A percentile compares a stretch with the other conserved stretches of the same genome.
These are phyloP conservation scores for Capitella teleta DNA, from an alignment of 1,140 invertebrate genomes.

Conservation along the genomic window DNA sequence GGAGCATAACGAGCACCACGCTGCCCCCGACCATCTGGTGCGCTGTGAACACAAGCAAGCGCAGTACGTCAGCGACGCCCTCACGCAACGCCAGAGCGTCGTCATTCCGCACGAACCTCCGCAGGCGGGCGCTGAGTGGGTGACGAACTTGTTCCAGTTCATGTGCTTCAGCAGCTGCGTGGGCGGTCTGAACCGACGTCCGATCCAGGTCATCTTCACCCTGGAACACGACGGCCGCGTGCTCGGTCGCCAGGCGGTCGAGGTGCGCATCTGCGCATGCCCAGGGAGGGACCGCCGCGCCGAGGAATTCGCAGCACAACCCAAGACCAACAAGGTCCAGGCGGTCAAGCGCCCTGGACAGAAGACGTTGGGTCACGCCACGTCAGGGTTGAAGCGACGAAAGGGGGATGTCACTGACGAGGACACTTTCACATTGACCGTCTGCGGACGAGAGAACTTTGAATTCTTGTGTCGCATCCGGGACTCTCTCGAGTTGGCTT, in stretches of 20 bases:
- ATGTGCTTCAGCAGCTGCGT: conserved; percentile 69
- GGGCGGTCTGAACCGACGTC: conserved; percentile 63
- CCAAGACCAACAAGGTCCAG: no score
- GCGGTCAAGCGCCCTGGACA: no score
- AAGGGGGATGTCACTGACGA: no score
- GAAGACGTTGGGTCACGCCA: no score
- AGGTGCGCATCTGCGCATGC: conserved; percentile 67
- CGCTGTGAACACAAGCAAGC: conserved; percentile 46
- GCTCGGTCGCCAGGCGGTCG: conserved; percentile 54
- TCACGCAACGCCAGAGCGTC: conserved; percentile 45
- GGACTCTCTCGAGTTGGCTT: conserved; percentile 33
- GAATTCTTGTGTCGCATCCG: conserved; percentile 33
- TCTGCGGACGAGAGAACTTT: conserved; percentile 37
- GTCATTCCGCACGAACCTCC: conserved; percentile 52
- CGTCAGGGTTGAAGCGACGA: no score
- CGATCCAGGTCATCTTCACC: conserved; percentile 64
- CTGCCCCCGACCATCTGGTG: conserved; percentile 46
- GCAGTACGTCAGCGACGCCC: conserved; percentile 43
- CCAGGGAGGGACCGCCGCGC: conserved; percentile 62
- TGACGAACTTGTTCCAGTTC: conserved; percentile 59
- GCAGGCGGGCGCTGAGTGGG: conserved; percentile 50
- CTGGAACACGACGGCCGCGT: conserved; percentile 57
- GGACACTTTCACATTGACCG: no score
- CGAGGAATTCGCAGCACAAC: no score
- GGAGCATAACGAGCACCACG: conserved; percentile 34